These are phyloP conservation scores for Phaethon lepturus DNA, from an alignment of 2,113 vertebrate species.

Conservation along the genomic window DNA sequence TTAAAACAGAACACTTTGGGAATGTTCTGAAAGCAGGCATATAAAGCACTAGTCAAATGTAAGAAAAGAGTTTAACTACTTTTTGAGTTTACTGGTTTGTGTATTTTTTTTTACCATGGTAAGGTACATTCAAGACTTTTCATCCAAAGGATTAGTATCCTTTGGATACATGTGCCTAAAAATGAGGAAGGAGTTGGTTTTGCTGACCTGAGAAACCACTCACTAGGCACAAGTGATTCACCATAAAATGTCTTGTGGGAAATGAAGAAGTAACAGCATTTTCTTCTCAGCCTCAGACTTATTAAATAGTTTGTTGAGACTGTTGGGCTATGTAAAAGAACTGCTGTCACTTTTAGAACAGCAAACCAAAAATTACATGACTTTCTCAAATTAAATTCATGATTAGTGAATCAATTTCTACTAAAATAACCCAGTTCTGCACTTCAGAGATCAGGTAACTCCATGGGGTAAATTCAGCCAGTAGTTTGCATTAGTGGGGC, in stretches of 20 bases:
- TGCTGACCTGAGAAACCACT: slow-evolving; percentile 5
- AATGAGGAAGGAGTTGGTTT: neutral
- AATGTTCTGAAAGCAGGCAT: neutral
- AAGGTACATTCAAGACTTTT: neutral
- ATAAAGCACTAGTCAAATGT: neutral
- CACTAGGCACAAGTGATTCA: neutral
- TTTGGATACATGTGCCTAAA: neutral
- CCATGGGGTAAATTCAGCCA: neutral
- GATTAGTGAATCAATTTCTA: neutral
- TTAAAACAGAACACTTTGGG: neutral
- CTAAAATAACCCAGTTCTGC: neutral
- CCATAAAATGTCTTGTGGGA: neutral
- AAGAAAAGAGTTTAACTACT: neutral
- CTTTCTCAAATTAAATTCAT: slow-evolving; percentile 22
- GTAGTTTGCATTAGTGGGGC: neutral
- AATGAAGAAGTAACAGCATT: neutral
- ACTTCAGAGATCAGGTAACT: slow-evolving; percentile 19
- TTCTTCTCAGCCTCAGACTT: neutral
- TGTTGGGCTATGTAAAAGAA: neutral
- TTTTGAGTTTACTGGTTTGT: neutral
- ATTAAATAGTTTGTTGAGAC: neutral
- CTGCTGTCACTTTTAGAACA: neutral
- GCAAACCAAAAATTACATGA: neutral
- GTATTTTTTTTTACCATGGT: neutral
- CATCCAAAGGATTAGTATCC: neutral